Percentiles rank a stretch among this genome's conserved stretches.
Conservation (phyloP, 2,113 vertebrate species). For the Herpailurus yagouaroundi region DNA sequence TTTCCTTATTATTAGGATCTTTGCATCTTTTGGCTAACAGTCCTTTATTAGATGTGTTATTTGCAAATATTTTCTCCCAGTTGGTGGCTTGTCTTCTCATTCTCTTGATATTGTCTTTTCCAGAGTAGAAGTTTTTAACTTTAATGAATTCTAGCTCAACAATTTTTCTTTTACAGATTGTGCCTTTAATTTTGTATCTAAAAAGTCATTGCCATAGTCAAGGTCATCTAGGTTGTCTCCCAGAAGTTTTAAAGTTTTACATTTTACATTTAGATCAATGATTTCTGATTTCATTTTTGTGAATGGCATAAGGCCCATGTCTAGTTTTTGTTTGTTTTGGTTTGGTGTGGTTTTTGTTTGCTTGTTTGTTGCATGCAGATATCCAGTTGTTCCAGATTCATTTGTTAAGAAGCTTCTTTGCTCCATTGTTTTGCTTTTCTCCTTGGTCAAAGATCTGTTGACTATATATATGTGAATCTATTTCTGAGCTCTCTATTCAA, state of each 20-base stretch:
- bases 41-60: neutral
- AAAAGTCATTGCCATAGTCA: neutral
- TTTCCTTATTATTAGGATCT: neutral
- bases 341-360: no score
- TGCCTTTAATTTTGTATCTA: neutral
- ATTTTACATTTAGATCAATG: neutral
- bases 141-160: neutral
- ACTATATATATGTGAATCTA: neutral
- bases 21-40: neutral
- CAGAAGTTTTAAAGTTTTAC: neutral
- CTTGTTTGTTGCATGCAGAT: neutral
- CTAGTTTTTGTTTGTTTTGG: neutral
- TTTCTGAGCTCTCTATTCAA: neutral
- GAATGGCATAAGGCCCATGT: neutral
- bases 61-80: neutral
- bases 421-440: neutral
- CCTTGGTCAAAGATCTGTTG: neutral
- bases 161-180: neutral
- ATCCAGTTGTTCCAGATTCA: neutral
- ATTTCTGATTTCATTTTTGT: neutral
- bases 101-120: neutral
- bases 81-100: neutral
- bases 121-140: neutral
- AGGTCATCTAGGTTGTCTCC: neutral
- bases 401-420: neutral